Evolutionary conservation across 1,140 invertebrate species (phyloP), one percentile per base, ranked within the genome.

Genomic region (Zelostemma sp.): DNA sequence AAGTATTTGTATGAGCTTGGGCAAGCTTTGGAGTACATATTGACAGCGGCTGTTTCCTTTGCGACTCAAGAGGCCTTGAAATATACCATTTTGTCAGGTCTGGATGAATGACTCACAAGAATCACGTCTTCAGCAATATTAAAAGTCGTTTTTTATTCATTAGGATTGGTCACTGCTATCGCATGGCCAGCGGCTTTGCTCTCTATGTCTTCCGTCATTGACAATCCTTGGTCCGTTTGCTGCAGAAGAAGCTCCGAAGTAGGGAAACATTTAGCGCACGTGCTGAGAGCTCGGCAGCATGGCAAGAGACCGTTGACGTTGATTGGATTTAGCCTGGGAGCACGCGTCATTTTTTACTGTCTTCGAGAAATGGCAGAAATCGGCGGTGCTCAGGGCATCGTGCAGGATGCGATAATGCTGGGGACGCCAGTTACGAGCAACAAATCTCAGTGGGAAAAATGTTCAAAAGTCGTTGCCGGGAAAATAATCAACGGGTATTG

Each of bases 161-260:
- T 63, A 89, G 91, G 90, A 64, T 72, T 93, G 3, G 84, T 93
- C 41, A 85, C 87, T 41, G 91, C 91, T 0, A 88, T 93, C 19
- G 88, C 91, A 4, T 92, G 91, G 91, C 92, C 92, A 15, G 83
- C 89, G 6, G 87, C 90, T 17, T 75, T 93, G 19, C 65, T 93
- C 0, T 89, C 89, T 6, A 85, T 88, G 16, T 86, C 91, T 6
- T 88, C 86, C 28, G 87, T 92, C 0, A 90, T 93, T 48, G 91
- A 93, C 75, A 93, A 93, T 79, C 91, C 92, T 1, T 93, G 92
- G 92, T 90, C 90, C 48, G 91, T 93, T 1, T 92, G 91, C 76
- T 88, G 90, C 56, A 78, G 90, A 49, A 77, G 91, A 43, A 88
- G 90, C 18, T 87, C 88, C 9, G 86, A 91, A 80, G 88, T 90